Percentiles rank a stretch among this genome's conserved stretches.
Conservation (phyloP, 1,140 invertebrate species). For the Pogonomyrmex californicus region DNA sequence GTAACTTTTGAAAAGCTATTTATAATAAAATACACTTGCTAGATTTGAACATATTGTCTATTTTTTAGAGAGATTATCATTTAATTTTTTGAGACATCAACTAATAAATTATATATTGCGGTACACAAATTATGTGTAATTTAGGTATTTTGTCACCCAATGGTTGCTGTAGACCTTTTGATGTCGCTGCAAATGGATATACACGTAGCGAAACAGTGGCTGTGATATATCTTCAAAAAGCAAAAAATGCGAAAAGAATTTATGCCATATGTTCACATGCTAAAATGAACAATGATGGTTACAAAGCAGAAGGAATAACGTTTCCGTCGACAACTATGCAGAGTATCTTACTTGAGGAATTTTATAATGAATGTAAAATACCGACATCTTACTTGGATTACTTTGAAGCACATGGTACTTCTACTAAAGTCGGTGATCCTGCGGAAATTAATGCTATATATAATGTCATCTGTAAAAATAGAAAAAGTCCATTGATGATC, state of each 20-base stretch:
- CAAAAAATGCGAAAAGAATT: conserved; percentile 67
- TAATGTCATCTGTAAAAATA: conserved; percentile 92
- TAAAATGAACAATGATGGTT: conserved; percentile 71
- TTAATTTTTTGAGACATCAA: no score
- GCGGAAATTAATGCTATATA: conserved; percentile 94
- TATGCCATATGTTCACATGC: no score
- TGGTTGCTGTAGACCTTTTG: conserved; percentile 90
- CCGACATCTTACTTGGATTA: conserved; percentile 53
- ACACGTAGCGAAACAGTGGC: conserved; percentile 89
- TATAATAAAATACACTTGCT: no score
- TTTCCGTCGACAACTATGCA: conserved; percentile 77
- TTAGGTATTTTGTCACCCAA: conserved; percentile 84
- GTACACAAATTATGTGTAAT: no score
- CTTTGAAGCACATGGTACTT: conserved; percentile 75
- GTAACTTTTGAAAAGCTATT: no score
- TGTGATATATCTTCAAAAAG: conserved; percentile 88
- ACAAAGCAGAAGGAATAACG: conserved; percentile 88
- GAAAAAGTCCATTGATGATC: conserved; percentile 89
- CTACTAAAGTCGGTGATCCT: conserved; percentile 91
- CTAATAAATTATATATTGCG: no score
- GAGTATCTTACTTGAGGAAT: conserved; percentile 25
- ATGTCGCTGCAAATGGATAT: conserved; percentile 88
- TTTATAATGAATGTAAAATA: conserved; percentile 46
- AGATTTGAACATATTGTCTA: no score
- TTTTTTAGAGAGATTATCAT: no score